phyloP scores from a whole-genome alignment of 1,140 invertebrate species.

The Batillaria attramentaria region DNA sequence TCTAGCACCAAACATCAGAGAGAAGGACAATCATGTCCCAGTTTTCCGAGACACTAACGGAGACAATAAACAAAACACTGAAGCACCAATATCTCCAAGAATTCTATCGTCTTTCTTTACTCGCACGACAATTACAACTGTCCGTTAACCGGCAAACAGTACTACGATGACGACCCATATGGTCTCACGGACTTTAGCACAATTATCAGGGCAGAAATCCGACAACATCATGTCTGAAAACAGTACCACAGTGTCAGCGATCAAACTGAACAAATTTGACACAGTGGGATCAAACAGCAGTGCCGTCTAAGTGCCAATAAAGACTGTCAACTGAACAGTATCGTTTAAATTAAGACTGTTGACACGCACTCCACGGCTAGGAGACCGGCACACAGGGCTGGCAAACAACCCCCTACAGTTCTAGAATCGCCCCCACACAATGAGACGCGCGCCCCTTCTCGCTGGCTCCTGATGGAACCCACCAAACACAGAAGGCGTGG shows the following conservation, averaged over 20 bases:
- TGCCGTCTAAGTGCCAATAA: background rate
- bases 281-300: background rate
- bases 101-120: no score
- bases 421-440: background rate
- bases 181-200: no score
- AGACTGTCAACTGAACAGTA: background rate
- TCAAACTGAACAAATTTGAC: constrained; percentile 4
- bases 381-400: no score
- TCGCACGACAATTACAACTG: no score
- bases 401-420: background rate
- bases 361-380: background rate
- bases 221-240: background rate
- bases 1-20: no score
- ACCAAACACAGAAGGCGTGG: background rate
- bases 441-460: background rate
- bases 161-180: no score
- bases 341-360: constrained; percentile 9
- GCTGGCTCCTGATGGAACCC: background rate
- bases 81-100: no score
- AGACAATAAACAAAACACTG: no score
- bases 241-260: background rate
- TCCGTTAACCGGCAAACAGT: no score
- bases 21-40: no score
- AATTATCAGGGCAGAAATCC: no score
- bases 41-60: no score